A percentile compares a stretch with the other conserved stretches of the same genome.
Evolutionary conservation across 2,797 vertebrate species (phyloP).

Genomic region (Oryzias dopingdopingensis): DNA sequence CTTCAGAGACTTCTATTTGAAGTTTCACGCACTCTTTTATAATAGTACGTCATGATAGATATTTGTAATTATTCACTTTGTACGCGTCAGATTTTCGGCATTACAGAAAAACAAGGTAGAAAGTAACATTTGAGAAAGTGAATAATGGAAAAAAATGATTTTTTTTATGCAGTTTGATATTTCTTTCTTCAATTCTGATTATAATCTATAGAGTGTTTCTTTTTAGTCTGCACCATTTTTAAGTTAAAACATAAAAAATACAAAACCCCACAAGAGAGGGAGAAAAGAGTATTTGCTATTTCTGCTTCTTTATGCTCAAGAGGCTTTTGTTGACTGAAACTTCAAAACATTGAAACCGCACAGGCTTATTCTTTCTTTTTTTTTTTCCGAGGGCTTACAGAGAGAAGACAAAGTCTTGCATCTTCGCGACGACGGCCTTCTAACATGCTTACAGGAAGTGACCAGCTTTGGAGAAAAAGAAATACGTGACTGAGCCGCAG

Average conservation of each 20-base stretch:
- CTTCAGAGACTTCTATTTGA: too few species aligned
- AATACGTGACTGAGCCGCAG: slow-evolving; percentile 4
- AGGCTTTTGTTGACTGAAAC: slow-evolving; percentile 10
- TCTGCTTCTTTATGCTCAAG: slow-evolving; percentile 1
- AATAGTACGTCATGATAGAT: too few species aligned
- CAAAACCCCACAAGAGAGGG: background rate
- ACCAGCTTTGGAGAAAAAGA: slow-evolving; percentile 19
- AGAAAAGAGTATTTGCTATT: background rate
- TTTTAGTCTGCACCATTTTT: background rate
- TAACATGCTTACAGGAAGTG: slow-evolving; percentile 26
- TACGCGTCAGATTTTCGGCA: too few species aligned
- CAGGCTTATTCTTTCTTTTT: background rate
- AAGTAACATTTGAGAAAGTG: too few species aligned
- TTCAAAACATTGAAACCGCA: background rate
- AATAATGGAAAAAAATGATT: too few species aligned
- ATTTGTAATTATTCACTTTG: background rate
- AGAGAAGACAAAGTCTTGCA: slow-evolving; percentile 10
- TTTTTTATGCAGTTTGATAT: too few species aligned
- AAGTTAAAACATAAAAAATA: background rate
- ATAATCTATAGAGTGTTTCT: background rate
- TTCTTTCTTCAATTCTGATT: too few species aligned
- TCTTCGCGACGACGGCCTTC: slow-evolving; percentile 11
- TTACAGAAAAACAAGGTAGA: too few species aligned
- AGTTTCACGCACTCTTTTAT: too few species aligned
- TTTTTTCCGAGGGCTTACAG: slow-evolving; percentile 1